phyloP scores from a whole-genome alignment of 2,888 invertebrate genomes.

The Lacanobia oleracea region DNA sequence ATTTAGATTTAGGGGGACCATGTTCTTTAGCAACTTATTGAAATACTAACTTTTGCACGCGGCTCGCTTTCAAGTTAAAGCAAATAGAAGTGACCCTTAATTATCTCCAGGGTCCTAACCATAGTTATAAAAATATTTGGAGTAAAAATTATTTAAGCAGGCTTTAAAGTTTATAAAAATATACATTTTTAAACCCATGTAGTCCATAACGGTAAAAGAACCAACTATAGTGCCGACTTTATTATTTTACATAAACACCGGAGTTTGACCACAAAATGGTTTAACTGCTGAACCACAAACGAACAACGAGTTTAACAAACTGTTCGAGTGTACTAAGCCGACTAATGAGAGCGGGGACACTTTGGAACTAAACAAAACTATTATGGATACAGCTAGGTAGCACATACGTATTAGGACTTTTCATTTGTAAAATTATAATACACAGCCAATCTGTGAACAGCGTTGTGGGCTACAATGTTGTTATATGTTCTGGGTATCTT shows the following conservation, averaged over 20 bases:
- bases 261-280: slow-evolving; percentile 53
- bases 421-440: background rate
- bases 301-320: slow-evolving; percentile 48
- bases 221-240: slow-evolving; percentile 18
- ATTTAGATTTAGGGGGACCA: too few relatives aligned
- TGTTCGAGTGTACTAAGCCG: slow-evolving; percentile 49
- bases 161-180: too few relatives aligned
- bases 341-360: slow-evolving; percentile 41
- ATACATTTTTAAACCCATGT: background rate
- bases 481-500: too few relatives aligned
- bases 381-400: background rate
- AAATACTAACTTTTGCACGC: background rate
- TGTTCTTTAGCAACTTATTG: too few relatives aligned
- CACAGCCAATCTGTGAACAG: background rate
- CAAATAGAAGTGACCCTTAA: too few relatives aligned
- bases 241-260: slow-evolving; percentile 54
- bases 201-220: slow-evolving; percentile 8
- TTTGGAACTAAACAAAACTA: slow-evolving; percentile 48
- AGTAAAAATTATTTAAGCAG: too few relatives aligned
- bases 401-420: background rate
- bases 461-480: too few relatives aligned
- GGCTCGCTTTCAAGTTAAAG: too few relatives aligned
- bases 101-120: too few relatives aligned
- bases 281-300: slow-evolving; percentile 45
- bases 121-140: too few relatives aligned